Evolutionary conservation across 2,888 invertebrate species (phyloP), one percentile per base, ranked within the genome.

Genomic region (Thera obeliscata): DNA sequence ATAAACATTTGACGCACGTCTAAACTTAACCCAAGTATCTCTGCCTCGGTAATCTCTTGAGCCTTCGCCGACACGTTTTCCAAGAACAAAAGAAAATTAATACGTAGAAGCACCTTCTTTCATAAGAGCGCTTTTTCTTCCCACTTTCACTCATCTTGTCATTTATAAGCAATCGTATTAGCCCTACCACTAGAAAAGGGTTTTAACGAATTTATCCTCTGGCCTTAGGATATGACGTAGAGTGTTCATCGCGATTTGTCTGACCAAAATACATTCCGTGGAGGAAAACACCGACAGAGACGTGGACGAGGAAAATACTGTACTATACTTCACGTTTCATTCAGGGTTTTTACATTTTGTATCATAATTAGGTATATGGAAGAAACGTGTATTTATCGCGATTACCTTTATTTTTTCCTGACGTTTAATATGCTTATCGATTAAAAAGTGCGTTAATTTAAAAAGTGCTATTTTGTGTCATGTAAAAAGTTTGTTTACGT

Each of bases 111-210:
- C 7, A 36, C 36, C 61, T 46, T 61, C 52, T 66, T 41, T 60
- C 64, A 36, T 50, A 57, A 43, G 52, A 56, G 65, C 49, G 57
- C 60, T 48, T 7, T 56, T 67, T 52, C 46, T 58, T 35, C 12
- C 50, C 60, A 56, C 59, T 58, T 58, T 65, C 68, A 69, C 64
- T 69, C 64, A 65, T 59, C 64, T 65, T 69, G 68, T 69, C 68
- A 69, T 65, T 69, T 69, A 69, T 69, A 69, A 65, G 68, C 68
- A 65, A 69, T 69, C 65, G 68, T 56, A 62, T 69, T 69, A 69
- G 58, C 56, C 61, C 46, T 9, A 59, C 33, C 61, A 61, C 69
- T 59, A 66, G 63, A 62, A 67, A 70, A 66, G 69, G 69, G 71
- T 67, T 69, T 73, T 69, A 73, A 69, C 69, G 61, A 73, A 67